phyloP scores from a whole-genome alignment of 2,888 invertebrate genomes.

The Taenaris catops region DNA sequence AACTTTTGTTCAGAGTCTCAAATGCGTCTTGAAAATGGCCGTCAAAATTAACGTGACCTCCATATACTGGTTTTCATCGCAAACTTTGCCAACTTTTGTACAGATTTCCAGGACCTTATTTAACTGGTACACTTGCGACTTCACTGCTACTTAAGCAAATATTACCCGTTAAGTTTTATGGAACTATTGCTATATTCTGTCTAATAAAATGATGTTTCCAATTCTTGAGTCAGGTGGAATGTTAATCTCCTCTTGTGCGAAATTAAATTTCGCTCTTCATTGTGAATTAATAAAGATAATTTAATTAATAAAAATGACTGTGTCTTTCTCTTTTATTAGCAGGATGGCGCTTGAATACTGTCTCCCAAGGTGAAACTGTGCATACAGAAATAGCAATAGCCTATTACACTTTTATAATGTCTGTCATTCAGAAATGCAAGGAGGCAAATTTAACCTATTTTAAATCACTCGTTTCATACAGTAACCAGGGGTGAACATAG shows the following conservation, averaged over 20 bases:
- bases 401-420: too few species aligned
- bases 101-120: conserved; percentile 30
- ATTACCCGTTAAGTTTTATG: conserved; percentile 66
- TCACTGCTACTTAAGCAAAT: conserved; percentile 58
- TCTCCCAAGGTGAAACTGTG: too few species aligned
- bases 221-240: conserved; percentile 21
- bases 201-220: conserved; percentile 57
- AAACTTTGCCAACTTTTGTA: conserved; percentile 26
- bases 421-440: too few species aligned
- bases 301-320: too few species aligned
- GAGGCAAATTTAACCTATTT: too few species aligned
- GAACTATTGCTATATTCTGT: conserved; percentile 58
- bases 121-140: conserved; percentile 37
- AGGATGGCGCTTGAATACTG: too few species aligned
- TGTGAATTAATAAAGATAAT: too few species aligned
- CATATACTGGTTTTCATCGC: conserved; percentile 26
- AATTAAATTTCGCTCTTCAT: too few species aligned
- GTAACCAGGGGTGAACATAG: too few species aligned
- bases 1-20: conserved; percentile 58
- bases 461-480: too few species aligned
- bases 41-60: conserved; percentile 54
- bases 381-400: too few species aligned
- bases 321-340: too few species aligned
- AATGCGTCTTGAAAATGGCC: conserved; percentile 46
- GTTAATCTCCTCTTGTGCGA: conserved; percentile 9